Evolutionary conservation across 2,797 vertebrate species (phyloP), one percentile per base, ranked within the genome.

Genomic region (Clarias fuscus): DNA sequence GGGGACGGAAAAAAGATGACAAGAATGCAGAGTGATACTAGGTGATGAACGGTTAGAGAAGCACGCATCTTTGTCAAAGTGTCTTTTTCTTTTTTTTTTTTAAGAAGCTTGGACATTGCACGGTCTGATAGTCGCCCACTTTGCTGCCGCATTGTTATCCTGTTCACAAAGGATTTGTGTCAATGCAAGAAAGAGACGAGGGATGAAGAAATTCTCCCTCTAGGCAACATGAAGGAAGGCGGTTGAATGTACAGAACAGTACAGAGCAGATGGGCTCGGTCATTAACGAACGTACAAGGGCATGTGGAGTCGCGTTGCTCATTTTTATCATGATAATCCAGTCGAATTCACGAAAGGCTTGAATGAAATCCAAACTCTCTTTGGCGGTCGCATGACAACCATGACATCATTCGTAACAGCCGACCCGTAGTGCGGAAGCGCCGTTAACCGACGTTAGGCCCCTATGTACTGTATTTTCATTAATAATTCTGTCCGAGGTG

Each of bases 151-250:
- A 82, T 83, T 70, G 58, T 70, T 85, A 83, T 81, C 82, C 86
- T 75, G 68, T 83, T 88, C 84, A 83, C 24, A 85, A 88, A 64
- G 40, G 3, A 87, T 88, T 88, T 79, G 65, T 89, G 88, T 88
- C 86, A 88, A 56, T 65, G 72, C 58, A 56, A 72, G 33, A 79
- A 22, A 89, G 70, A 82, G 24, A 81, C 20, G 62, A 53, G 48
- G 73, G 86, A 86, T 30, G 17, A 56, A 64, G 68, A 87, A 89
- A 80, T 77, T 71, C 18, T 56, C 73, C 33, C 84, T 62, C 20
- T 14, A 79, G 82, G 24, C 53, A 53, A 67, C 76, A 43, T 37
- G 3, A 76, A 86, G 53, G 24, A 48, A 64, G 13, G 56, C 0
- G 15, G 43, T 7, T 82, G 8, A 86, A 82, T 77, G 10, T 6